Evolutionary conservation across 2,888 invertebrate species (phyloP), one percentile per base, ranked within the genome.

Genomic region (Erebia palarica): DNA sequence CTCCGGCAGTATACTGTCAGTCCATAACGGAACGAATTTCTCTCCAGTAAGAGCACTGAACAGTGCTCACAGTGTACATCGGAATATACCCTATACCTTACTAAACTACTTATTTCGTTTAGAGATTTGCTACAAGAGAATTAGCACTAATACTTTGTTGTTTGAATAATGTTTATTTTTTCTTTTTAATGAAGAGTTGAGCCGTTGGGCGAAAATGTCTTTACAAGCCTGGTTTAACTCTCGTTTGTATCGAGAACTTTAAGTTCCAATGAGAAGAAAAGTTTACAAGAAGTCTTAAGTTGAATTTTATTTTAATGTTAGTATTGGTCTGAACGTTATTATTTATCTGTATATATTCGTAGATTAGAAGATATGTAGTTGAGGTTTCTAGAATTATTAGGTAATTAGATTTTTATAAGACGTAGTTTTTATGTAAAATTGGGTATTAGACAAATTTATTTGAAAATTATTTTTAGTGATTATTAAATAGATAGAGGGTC

Each of bases 141-240:
- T 36, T 36, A 36, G 36, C 36, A 36, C 36, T 3, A 16, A 16
- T 53, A 16, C 8, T 53, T 53, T n/a, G 14, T 8, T 53, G 3
- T 27, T 27, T 44, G 16, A 18, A 61, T 44, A 44, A 10, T 36
- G 47, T 1, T 61, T 10, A 44, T n/a, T 61, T 18, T 61, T 60
- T 61, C 44, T 13, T 1, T 16, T 18, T 13, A 18, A 18, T 59
- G 13, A 61, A 61, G 61, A 61, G 11, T 44, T 61, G 18, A 10
- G 16, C 44, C 16, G 11, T 13, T 55, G 55, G 36, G 21, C 65
- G 65, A 44, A 11, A 47, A 14, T 55, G 5, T 65, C n/a, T 36
- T 55, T 55, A 0, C 74, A 84, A 51, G 82, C 83, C 5, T 87
- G 85, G 84, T 75, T 86, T 65, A 82, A 82, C 68, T 79, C 84